phyloP scores from a whole-genome alignment of 1,140 invertebrate genomes.

The Drosophila yakuba region DNA sequence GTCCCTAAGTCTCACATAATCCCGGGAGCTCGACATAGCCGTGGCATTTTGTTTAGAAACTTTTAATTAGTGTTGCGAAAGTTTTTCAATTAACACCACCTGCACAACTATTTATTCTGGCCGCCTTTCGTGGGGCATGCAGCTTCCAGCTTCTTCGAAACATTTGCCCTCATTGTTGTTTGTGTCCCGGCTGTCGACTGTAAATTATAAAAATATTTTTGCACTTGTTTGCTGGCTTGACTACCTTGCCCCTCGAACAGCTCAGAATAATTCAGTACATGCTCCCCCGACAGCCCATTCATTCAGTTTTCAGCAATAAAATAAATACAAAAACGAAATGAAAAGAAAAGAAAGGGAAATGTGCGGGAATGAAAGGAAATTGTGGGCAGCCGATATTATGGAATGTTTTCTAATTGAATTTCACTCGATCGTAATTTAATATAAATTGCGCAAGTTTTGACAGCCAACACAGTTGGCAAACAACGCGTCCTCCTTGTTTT shows the following conservation, averaged over 20 bases:
- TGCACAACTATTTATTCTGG: constrained; percentile 84
- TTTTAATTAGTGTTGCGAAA: constrained; percentile 84
- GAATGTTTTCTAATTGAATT: constrained; percentile 77
- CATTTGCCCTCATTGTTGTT: constrained; percentile 31
- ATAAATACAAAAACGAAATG: background rate
- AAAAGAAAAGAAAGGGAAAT: background rate
- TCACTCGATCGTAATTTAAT: constrained; percentile 73
- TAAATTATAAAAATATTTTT: constrained; percentile 82
- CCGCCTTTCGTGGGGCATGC: constrained; percentile 26
- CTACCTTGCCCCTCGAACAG: constrained; percentile 36
- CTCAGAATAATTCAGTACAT: constrained; percentile 61
- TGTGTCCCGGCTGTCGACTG: constrained; percentile 71
- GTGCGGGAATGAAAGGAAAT: constrained; percentile 18
- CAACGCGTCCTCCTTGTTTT: constrained; percentile 44
- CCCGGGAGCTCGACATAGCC: constrained; percentile 53
- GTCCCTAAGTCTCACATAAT: constrained; percentile 35
- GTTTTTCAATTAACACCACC: constrained; percentile 85
- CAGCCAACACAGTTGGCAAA: constrained; percentile 54
- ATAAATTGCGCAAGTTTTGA: constrained; percentile 80
- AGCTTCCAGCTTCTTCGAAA: constrained; percentile 36
- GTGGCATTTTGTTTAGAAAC: constrained; percentile 83
- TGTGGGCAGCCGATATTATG: constrained; percentile 66
- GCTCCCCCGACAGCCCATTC: constrained; percentile 25
- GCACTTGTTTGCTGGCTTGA: constrained; percentile 44
- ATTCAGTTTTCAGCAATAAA: constrained; percentile 20